These are phyloP conservation scores for Phaetusa simplex DNA, from an alignment of 2,113 vertebrate genomes.

Conservation along the genomic window DNA sequence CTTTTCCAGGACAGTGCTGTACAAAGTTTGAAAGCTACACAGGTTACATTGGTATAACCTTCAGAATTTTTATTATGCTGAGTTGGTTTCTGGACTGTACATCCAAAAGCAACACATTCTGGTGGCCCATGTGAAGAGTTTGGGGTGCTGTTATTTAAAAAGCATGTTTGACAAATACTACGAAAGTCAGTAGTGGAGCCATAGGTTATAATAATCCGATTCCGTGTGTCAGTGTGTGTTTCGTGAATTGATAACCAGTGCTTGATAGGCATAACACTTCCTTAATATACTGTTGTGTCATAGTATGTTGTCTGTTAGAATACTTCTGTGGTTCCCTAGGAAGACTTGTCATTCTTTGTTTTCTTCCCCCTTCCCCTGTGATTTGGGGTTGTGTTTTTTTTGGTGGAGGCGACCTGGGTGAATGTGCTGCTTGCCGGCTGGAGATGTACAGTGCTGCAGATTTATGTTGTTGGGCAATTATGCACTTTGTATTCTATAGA, in stretches of 20 bases:
- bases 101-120: background rate
- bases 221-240: background rate
- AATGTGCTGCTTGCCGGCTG: background rate
- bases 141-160: background rate
- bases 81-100: background rate
- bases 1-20: constrained; percentile 1
- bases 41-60: background rate
- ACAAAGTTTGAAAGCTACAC: background rate
- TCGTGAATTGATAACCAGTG: background rate
- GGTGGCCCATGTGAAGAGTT: background rate
- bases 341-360: background rate
- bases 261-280: background rate
- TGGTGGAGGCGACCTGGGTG: background rate
- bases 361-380: background rate
- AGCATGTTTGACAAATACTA: background rate
- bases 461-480: background rate
- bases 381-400: background rate
- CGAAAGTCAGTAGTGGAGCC: background rate
- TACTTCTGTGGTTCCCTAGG: background rate
- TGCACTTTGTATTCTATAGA: background rate
- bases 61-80: background rate
- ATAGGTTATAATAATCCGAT: background rate
- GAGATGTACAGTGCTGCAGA: background rate
- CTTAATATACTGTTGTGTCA: background rate
- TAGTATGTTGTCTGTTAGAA: background rate